phyloP scores from a whole-genome alignment of 2,113 vertebrate genomes.

The Aptenodytes forsteri region DNA sequence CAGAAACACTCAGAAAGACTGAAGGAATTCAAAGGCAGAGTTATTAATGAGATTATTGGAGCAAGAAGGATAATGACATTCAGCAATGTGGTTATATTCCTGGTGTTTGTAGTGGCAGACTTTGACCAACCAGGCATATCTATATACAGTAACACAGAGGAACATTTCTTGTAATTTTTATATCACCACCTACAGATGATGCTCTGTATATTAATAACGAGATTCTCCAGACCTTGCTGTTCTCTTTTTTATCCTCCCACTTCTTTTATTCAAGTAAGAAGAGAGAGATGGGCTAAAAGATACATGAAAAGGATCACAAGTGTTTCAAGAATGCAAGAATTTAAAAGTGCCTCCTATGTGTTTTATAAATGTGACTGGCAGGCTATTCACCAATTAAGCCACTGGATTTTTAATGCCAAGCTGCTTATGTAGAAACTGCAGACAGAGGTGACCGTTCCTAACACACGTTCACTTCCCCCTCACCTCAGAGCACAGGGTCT shows the following conservation, averaged over 20 bases:
- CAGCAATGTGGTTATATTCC: background rate
- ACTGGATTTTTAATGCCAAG: background rate
- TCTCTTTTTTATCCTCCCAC: slow-evolving; percentile 59
- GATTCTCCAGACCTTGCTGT: slow-evolving; percentile 31
- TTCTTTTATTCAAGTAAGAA: slow-evolving; percentile 38
- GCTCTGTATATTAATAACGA: slow-evolving; percentile 41
- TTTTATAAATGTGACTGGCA: background rate
- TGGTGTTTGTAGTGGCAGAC: slow-evolving; percentile 35
- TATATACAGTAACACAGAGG: slow-evolving; percentile 17
- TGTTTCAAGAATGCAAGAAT: background rate
- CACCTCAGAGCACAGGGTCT: background rate
- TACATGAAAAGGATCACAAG: background rate
- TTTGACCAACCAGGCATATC: slow-evolving; percentile 8
- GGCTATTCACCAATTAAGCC: background rate
- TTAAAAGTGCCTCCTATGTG: background rate
- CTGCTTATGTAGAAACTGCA: background rate
- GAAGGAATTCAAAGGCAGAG: background rate
- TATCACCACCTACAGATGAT: slow-evolving; percentile 52
- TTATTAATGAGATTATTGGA: background rate
- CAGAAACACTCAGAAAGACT: background rate
- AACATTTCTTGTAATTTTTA: slow-evolving; percentile 49
- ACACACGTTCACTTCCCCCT: background rate
- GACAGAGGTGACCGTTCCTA: background rate
- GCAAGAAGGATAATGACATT: background rate
- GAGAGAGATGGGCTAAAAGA: background rate